A percentile compares a stretch with the other conserved stretches of the same genome.
Evolutionary conservation across 2,888 invertebrate genomes (phyloP).

Genomic region (Macrosoma leucophasiata): DNA sequence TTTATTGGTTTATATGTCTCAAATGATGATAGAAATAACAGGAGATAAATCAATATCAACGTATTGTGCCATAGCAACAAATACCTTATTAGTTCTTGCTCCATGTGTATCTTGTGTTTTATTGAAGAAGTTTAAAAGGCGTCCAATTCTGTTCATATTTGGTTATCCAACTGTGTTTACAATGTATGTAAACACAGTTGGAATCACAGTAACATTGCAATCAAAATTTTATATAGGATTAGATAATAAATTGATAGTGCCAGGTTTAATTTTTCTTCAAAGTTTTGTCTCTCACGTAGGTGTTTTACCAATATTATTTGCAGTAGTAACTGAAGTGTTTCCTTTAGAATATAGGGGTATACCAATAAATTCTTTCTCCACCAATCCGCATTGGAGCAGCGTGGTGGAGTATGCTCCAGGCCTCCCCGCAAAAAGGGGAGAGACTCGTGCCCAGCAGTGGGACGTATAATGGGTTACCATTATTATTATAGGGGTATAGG

Average conservation of each 20-base stretch:
- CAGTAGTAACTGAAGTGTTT: slow-evolving; percentile 36
- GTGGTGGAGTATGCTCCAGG: too few relatives aligned
- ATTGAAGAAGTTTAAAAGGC: slow-evolving; percentile 31
- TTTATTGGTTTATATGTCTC: slow-evolving; percentile 32
- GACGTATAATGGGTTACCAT: too few relatives aligned
- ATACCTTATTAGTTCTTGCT: slow-evolving; percentile 31
- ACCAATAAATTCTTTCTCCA: too few relatives aligned
- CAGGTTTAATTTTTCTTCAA: slow-evolving; percentile 32
- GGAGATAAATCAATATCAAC: slow-evolving; percentile 30
- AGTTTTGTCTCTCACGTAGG: slow-evolving; percentile 32
- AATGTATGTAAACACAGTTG: slow-evolving; percentile 33
- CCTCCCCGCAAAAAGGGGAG: too few relatives aligned
- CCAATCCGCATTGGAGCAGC: too few relatives aligned
- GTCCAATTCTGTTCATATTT: slow-evolving; percentile 32
- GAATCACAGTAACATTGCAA: slow-evolving; percentile 30
- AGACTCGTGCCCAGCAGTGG: too few relatives aligned
- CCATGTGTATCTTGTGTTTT: slow-evolving; percentile 30
- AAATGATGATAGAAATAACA: slow-evolving; percentile 35
- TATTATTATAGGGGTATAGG: slow-evolving; percentile 35
- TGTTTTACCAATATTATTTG: slow-evolving; percentile 33
- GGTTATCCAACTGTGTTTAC: slow-evolving; percentile 28
- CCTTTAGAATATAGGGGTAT: slow-evolving; percentile 38
- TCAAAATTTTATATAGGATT: slow-evolving; percentile 15
- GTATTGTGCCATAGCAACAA: slow-evolving; percentile 34
- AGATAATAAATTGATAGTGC: slow-evolving; percentile 29